These are phyloP conservation scores for Pterois miles DNA, from an alignment of 2,797 vertebrate species.

Conservation along the genomic window DNA sequence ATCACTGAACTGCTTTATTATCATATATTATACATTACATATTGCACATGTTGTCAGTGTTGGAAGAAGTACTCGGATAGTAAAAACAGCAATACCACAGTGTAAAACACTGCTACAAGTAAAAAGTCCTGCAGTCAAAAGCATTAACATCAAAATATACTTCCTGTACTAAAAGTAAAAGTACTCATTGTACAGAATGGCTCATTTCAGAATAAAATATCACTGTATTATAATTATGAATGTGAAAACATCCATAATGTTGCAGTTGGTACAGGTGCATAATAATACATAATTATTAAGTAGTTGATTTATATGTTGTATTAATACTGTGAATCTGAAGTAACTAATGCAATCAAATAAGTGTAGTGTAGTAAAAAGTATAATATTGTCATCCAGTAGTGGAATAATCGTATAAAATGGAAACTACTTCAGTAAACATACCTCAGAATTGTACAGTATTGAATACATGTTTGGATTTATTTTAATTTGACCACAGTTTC, in stretches of 20 bases:
- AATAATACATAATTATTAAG: neutral
- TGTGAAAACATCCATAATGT: neutral
- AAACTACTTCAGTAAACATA: too few relatives aligned
- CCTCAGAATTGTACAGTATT: too few relatives aligned
- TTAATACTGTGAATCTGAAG: neutral
- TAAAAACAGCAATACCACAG: neutral
- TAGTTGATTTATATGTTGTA: neutral
- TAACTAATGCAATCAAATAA: neutral
- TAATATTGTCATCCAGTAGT: too few relatives aligned
- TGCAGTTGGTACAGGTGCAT: neutral
- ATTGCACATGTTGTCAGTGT: too few relatives aligned
- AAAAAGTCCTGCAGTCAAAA: neutral
- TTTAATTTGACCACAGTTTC: neutral
- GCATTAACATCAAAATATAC: neutral
- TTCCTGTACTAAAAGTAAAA: neutral
- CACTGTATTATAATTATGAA: neutral
- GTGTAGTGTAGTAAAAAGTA: neutral
- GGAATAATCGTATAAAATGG: too few relatives aligned
- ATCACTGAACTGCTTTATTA: neutral
- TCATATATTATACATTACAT: neutral
- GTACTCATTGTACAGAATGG: neutral
- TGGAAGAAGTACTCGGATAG: neutral
- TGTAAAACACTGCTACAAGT: neutral
- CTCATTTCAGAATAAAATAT: neutral
- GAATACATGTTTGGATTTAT: accelerated